Percentiles rank a stretch among this genome's conserved stretches.
phyloP scores from a whole-genome alignment of 2,113 vertebrate genomes.

The Callaeas wilsoni region DNA sequence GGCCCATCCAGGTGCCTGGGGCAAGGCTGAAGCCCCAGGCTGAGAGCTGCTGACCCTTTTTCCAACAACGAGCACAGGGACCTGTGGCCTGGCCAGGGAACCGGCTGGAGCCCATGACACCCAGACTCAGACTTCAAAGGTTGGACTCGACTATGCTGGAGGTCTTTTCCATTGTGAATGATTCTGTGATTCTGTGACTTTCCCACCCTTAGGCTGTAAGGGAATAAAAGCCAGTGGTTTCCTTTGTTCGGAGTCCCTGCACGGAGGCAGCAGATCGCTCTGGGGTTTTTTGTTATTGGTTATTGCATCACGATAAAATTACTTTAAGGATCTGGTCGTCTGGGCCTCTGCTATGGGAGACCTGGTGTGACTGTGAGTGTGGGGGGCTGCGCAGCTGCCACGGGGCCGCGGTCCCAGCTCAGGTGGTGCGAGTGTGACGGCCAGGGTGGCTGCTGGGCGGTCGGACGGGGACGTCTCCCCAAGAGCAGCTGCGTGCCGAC shows the following conservation, averaged over 20 bases:
- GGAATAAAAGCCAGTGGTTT: not conserved
- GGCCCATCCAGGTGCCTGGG: rapidly evolving
- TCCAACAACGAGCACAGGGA: not conserved
- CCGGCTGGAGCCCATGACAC: rapidly evolving
- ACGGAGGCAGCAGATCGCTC: no score
- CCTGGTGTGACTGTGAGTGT: not conserved
- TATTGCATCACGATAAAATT: not conserved
- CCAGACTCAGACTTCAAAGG: not conserved
- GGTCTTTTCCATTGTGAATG: not conserved
- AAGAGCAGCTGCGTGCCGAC: rapidly evolving
- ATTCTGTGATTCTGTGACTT: not conserved
- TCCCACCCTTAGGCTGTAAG: no score
- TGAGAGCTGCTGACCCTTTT: not conserved
- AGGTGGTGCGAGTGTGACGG: no score
- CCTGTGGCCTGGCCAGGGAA: not conserved
- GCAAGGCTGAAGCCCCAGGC: not conserved
- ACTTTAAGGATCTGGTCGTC: not conserved
- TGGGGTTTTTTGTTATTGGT: not conserved
- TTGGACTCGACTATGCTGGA: rapidly evolving
- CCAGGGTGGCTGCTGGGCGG: rapidly evolving
- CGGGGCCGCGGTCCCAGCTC: not conserved
- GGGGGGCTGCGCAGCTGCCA: no score
- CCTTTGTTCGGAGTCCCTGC: not conserved
- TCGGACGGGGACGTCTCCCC: no score
- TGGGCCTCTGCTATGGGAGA: not conserved